Conservation (phyloP, 2,113 vertebrate species). For the Tragelaphus imberbis region DNA sequence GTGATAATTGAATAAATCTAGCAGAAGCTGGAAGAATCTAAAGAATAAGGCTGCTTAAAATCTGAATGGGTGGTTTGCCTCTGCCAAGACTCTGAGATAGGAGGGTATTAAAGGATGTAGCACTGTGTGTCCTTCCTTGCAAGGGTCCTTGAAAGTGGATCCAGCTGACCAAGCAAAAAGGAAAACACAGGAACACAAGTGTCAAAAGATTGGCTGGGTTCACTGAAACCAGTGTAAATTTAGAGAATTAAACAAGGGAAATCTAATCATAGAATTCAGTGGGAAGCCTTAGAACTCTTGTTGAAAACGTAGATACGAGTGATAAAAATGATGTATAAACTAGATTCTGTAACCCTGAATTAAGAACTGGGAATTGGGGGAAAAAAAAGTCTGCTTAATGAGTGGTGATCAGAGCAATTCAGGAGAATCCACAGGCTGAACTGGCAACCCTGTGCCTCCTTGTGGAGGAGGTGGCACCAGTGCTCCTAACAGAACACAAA, state of each 20-base stretch:
- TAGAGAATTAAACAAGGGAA: not conserved
- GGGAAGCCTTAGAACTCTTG: not conserved
- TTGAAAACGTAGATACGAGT: not conserved
- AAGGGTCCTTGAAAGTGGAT: not conserved
- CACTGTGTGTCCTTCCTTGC: not conserved
- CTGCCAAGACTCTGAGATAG: not conserved
- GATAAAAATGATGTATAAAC: not conserved
- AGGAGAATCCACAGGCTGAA: not conserved
- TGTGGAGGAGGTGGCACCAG: not conserved
- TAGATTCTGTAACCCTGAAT: not conserved
- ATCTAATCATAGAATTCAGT: not conserved
- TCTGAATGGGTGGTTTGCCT: not conserved
- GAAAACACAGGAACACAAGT: not conserved
- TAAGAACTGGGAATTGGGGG: not conserved
- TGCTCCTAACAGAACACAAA: not conserved
- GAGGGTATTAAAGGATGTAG: not conserved
- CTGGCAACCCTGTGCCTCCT: rapidly evolving
- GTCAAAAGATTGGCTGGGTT: not conserved
- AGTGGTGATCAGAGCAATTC: not conserved
- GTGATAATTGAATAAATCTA: not conserved
- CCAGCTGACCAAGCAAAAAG: not conserved
- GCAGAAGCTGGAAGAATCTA: not conserved
- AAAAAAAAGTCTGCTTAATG: not conserved
- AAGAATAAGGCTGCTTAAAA: not conserved
- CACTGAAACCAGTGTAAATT: not conserved